Evolutionary conservation across 1,140 invertebrate species (phyloP).

Genomic region (Fragariocoptes setiger): DNA sequence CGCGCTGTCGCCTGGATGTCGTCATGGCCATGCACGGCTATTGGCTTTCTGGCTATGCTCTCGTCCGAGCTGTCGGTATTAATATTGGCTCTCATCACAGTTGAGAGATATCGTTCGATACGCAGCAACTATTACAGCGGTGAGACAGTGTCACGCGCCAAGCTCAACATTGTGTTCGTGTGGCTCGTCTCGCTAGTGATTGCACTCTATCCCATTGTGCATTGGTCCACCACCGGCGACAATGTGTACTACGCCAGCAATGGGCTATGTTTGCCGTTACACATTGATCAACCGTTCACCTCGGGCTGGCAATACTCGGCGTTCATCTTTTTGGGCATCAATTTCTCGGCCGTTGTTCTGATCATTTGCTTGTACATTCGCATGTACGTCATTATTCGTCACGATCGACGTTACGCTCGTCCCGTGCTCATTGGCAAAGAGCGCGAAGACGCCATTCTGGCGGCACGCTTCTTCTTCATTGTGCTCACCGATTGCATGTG

Average conservation of each 20-base stretch:
- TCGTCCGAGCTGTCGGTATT: conserved; percentile 38
- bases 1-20: conserved; percentile 31
- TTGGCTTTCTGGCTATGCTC: conserved; percentile 30
- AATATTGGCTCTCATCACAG: conserved; percentile 37
- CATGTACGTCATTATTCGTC: conserved; percentile 12
- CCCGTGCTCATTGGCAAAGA: conserved; percentile 8
- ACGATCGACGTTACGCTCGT: conserved; percentile 8
- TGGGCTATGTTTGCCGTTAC: conserved; percentile 17
- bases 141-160: conserved; percentile 7
- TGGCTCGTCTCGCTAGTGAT: conserved; percentile 11
- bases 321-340: conserved; percentile 17
- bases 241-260: conserved; percentile 15
- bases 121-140: conserved; percentile 8
- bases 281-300: conserved; percentile 17
- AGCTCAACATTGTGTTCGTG: conserved; percentile 7
- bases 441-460: conserved; percentile 11
- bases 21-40: conserved; percentile 28
- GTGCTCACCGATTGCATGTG: conserved; percentile 17
- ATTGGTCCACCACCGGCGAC: conserved; percentile 3
- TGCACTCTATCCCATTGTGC: conserved; percentile 11
- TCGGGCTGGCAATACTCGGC: conserved; percentile 17
- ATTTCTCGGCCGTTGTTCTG: conserved; percentile 18
- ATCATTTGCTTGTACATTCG: conserved; percentile 28
- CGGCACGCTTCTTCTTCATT: conserved; percentile 15
- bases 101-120: conserved; percentile 26